Evolutionary conservation across 2,797 vertebrate genomes (phyloP), one percentile per base, ranked within the genome.

Genomic region (Brachyrhaphis roseni): DNA sequence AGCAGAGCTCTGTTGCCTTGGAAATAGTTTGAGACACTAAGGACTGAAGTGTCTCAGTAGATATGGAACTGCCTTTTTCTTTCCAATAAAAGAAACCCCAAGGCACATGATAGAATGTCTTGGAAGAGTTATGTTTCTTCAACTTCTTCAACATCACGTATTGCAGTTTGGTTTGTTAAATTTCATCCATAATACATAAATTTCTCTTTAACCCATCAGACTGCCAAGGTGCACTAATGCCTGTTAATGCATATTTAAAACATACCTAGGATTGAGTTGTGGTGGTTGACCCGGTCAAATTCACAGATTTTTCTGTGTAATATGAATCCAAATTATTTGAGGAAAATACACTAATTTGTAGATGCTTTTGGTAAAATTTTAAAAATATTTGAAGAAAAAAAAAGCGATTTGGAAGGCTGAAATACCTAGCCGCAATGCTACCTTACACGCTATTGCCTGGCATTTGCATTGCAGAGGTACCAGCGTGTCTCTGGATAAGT

Each of bases 21-120:
- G 51, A 87, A 47, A 79, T 28, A 76, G 53, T 78, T 34, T 77
- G 39, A 78, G 72, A 66, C 41, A 82, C 41, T 45, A n/a, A 28
- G 43, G 26, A 71, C n/a, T 46, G 26, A 46, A 71, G 26, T 45
- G 41, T 71, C 43, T 71, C 68, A n/a, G 68, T 71, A 71, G 68
- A 45, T 28, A 16, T 12, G 23, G 66, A 70, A 43, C 23, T 11
- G 43, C 28, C 68, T 16, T 71, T 45, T 28, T 45, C 28, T 46
- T 28, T 18, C n/a, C 41, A 15, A 57, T 43, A 57, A 15, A 75
- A 75, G 34, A 75, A 41, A 43, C 26, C 15, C 51, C 31, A 57
- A 41, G 31, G 34, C 49, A 41, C 49, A 74, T 79, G 64, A 83
- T 72, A 39, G 31, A 34, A 39, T 74, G 43, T 28, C 43, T 28